Percentiles rank a stretch among this genome's conserved stretches.
These are phyloP conservation scores for Rhagoletis pomonella DNA, from an alignment of 1,140 invertebrate species.

Conservation along the genomic window DNA sequence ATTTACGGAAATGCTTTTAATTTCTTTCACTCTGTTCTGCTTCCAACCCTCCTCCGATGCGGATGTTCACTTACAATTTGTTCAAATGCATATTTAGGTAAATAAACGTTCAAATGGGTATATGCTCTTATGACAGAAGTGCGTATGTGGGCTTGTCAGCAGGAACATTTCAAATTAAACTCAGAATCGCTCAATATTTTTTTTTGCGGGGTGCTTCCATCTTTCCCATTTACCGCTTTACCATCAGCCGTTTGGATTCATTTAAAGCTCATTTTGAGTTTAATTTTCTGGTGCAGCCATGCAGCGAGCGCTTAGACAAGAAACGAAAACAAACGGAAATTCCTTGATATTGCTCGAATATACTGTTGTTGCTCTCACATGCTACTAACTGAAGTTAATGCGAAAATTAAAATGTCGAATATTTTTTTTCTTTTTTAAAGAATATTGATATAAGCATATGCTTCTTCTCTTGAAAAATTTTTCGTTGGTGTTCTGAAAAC, in stretches of 20 bases:
- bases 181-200: background rate
- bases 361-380: background rate
- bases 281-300: background rate
- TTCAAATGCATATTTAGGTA: background rate
- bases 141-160: background rate
- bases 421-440: too few species aligned
- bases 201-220: background rate
- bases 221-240: background rate
- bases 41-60: background rate
- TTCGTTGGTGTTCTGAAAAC: too few species aligned
- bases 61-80: background rate
- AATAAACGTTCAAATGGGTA: background rate
- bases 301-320: background rate
- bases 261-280: background rate
- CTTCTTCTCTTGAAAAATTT: too few species aligned
- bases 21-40: slow-evolving; percentile 58
- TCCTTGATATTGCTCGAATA: background rate
- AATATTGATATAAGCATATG: too few species aligned
- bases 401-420: background rate
- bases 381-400: background rate
- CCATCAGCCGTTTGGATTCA: background rate
- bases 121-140: background rate
- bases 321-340: background rate
- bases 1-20: slow-evolving; percentile 73
- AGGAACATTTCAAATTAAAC: background rate